phyloP scores from a whole-genome alignment of 1,140 invertebrate species.

The Melanaphis sacchari region DNA sequence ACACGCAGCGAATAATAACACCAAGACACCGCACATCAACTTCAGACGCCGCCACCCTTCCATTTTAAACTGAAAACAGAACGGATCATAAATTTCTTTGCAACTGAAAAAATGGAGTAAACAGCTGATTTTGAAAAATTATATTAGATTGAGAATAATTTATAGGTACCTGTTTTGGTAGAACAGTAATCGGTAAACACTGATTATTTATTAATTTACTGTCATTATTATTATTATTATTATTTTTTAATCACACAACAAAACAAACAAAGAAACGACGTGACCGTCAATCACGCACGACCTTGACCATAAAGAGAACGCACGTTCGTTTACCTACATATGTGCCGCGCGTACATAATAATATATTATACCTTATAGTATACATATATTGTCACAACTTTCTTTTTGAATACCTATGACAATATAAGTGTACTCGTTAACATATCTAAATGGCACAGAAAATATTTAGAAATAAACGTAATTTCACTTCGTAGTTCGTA shows the following conservation, averaged over 20 bases:
- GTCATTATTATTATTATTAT: not conserved
- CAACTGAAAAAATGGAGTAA: not conserved
- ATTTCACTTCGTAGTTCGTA: conserved; percentile 31
- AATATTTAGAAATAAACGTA: not conserved
- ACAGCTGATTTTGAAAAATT: not conserved
- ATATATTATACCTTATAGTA: conserved; percentile 24
- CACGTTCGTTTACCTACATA: not conserved
- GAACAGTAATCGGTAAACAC: not conserved
- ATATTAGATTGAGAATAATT: not conserved
- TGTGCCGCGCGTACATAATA: not conserved
- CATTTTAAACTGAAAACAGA: not conserved
- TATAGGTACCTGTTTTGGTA: not conserved
- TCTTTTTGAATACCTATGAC: conserved; percentile 35
- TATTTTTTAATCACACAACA: not conserved
- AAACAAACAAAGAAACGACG: not conserved
- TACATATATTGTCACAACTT: conserved; percentile 31
- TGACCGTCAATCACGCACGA: conserved; percentile 23
- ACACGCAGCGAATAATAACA: not conserved
- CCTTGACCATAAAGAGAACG: conserved; percentile 43
- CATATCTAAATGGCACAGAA: conserved; percentile 23
- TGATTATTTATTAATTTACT: not conserved
- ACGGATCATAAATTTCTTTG: not conserved
- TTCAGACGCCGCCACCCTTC: not conserved
- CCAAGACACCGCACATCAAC: not conserved
- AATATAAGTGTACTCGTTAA: conserved; percentile 36